These are phyloP conservation scores for Pogonus chalceus DNA, from an alignment of 1,140 invertebrate genomes.

Conservation along the genomic window DNA sequence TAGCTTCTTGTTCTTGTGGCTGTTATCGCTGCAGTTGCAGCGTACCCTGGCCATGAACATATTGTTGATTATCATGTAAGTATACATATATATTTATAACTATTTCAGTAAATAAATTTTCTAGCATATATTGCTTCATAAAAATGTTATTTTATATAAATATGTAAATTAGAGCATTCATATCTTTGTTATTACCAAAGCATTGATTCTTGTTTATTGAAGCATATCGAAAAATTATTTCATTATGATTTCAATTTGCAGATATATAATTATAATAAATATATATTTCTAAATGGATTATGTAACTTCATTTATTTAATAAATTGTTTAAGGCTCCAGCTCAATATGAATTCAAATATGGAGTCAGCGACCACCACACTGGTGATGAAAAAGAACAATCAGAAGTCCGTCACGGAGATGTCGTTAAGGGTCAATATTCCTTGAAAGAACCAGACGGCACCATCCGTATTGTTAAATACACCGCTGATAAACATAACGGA, in stretches of 20 bases:
- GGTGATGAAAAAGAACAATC: conserved; percentile 42
- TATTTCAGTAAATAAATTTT: neutral
- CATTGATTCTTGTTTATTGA: neutral
- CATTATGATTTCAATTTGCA: neutral
- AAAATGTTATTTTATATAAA: neutral
- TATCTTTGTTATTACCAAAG: neutral
- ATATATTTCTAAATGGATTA: neutral
- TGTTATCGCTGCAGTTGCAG: neutral
- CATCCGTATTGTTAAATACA: conserved; percentile 39
- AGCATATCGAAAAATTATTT: neutral
- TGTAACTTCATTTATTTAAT: neutral
- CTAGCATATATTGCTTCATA: neutral
- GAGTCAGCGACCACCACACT: conserved; percentile 40
- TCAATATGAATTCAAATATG: conserved; percentile 41
- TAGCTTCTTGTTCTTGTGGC: neutral
- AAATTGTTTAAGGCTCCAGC: conserved; percentile 32
- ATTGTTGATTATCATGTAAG: neutral
- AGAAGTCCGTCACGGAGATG: conserved; percentile 41
- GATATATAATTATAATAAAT: neutral
- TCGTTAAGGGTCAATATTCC: conserved; percentile 36
- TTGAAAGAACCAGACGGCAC: conserved; percentile 45
- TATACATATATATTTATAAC: too few relatives aligned
- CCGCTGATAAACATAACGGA: conserved; percentile 36
- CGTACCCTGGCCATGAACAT: neutral
- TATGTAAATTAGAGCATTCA: neutral